Percentiles rank a stretch among this genome's conserved stretches.
phyloP scores from a whole-genome alignment of 2,888 invertebrate genomes.

The Hoplodrina blanda region DNA sequence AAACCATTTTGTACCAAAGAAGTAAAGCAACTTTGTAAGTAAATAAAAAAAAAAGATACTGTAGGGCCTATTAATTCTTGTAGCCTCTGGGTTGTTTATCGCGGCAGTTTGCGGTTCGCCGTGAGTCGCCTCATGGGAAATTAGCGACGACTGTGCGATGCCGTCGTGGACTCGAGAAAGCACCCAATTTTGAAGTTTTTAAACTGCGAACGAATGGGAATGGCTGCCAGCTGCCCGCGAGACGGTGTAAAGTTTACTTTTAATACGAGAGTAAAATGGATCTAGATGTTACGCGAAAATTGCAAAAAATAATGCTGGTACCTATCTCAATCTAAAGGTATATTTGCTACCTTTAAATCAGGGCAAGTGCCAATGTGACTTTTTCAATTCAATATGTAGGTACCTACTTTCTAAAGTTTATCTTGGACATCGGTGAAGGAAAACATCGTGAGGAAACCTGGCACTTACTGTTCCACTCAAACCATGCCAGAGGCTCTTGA shows the following conservation, averaged over 20 bases:
- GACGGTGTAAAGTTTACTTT: slow-evolving; percentile 70
- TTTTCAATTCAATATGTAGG: no score
- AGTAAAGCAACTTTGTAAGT: slow-evolving; percentile 30
- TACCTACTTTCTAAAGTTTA: no score
- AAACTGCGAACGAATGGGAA: slow-evolving; percentile 68
- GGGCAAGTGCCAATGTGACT: no score
- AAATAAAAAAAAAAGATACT: slow-evolving; percentile 49
- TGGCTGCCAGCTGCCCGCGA: slow-evolving; percentile 38
- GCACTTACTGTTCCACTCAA: no score
- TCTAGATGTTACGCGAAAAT: slow-evolving; percentile 9
- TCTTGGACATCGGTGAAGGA: no score
- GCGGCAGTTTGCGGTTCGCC: slow-evolving; percentile 74
- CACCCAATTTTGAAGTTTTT: slow-evolving; percentile 80
- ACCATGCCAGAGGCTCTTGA: no score
- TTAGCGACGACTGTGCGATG: slow-evolving; percentile 72
- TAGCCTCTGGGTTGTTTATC: slow-evolving; percentile 73
- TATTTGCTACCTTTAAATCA: background rate
- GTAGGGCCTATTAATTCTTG: slow-evolving; percentile 64
- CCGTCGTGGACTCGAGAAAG: slow-evolving; percentile 69
- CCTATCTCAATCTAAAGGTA: background rate
- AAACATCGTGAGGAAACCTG: no score
- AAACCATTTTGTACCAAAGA: slow-evolving; percentile 12
- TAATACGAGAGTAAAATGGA: slow-evolving; percentile 67
- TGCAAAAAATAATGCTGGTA: background rate
- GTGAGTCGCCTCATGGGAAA: slow-evolving; percentile 79